Evolutionary conservation across 2,113 vertebrate genomes (phyloP).

Genomic region (Dromiciops gliroides): DNA sequence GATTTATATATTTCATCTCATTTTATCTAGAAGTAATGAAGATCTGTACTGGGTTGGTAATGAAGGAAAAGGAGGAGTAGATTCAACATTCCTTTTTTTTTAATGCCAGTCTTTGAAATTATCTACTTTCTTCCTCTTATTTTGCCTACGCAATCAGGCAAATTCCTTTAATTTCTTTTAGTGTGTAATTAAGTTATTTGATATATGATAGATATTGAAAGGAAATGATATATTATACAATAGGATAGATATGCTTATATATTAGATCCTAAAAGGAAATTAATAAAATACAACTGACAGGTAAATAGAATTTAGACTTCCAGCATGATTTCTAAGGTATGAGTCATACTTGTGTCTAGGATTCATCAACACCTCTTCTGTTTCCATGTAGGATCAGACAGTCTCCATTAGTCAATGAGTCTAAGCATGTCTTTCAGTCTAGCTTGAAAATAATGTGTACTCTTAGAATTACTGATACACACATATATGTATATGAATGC

Average conservation of each 20-base stretch:
- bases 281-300: not conserved
- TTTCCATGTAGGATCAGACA: not conserved
- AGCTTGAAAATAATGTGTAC: not conserved
- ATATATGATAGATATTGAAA: no score
- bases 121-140: not conserved
- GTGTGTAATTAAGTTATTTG: not conserved
- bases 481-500: no score
- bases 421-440: not conserved
- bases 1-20: no score
- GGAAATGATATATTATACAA: no score
- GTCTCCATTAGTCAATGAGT: not conserved
- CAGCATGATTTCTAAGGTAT: slow-evolving; percentile 10
- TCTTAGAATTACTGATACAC: not conserved
- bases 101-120: not conserved
- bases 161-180: not conserved
- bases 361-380: not conserved
- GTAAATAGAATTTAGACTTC: slow-evolving; percentile 37
- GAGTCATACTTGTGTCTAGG: not conserved
- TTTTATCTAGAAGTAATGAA: no score
- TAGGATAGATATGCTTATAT: not conserved
- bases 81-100: not conserved
- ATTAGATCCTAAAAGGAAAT: not conserved
- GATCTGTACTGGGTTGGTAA: no score
- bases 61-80: not conserved
- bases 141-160: not conserved